Evolutionary conservation across 2,888 invertebrate genomes (phyloP), one percentile per base, ranked within the genome.

Genomic region (Trachelus iudaicus): DNA sequence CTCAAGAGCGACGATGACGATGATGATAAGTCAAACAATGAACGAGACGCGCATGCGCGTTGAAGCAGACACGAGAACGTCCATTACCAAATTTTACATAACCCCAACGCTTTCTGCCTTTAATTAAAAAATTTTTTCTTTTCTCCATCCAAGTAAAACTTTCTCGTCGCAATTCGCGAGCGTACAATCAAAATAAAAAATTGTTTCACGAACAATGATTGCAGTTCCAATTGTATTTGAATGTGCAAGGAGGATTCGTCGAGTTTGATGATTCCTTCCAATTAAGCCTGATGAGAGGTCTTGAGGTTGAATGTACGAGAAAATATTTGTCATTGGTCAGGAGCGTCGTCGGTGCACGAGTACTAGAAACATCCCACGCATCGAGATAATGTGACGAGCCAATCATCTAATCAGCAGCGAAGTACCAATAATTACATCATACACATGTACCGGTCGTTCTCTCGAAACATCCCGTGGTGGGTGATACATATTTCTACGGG

Each of bases 401-500:
- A 84, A 85, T 85, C 84, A 84, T 83, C 81, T 84, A 82, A 82
- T 84, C 85, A 83, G 75, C 78, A 71, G 73, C 78, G 80, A 82
- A 83, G 84, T 81, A 81, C 83, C 83, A 80, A 84, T 84, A 85
- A 85, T 85, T 85, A 83, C 80, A 81, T 81, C 79, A 69, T 74
- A 73, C 75, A 75, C 75, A 68, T 69, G 69, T 71, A 15, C 34
- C 56, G 15, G 23, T 40, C 40, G 40, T 56, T 23, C 56, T 56
- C 23, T 9, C 23, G 56, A 56, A 56, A 9, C 56, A 15, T 56
- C 56, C 56, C 56, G 56, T 56, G 56, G 56, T 23, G 23, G 15
- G 56, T 15, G 23, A 56, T 56, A 56, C 23, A 56, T 56, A 56
- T 56, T 56, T 56, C 56, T 56, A 23, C 56, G 56, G 56, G 56